A percentile compares a stretch with the other conserved stretches of the same genome.
Evolutionary conservation across 2,797 vertebrate genomes (phyloP).

Genomic region (Acropternis orthonyx): DNA sequence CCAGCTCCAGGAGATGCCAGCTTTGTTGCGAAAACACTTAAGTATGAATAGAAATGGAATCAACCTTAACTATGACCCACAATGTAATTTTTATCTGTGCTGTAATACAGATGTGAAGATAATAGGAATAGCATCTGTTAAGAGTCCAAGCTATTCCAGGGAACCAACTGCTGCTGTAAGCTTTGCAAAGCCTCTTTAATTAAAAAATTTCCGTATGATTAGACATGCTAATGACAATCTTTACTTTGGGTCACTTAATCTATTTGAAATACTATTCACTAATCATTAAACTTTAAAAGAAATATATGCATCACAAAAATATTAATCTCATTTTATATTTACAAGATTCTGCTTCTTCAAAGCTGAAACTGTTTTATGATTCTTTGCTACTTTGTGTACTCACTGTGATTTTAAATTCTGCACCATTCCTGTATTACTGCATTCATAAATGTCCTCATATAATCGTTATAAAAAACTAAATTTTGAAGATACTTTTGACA

Average conservation of each 20-base stretch:
- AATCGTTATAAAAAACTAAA: background rate
- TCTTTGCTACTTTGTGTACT: background rate
- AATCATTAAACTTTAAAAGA: slow-evolving; percentile 34
- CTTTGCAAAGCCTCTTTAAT: slow-evolving; percentile 55
- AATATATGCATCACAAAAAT: slow-evolving; percentile 17
- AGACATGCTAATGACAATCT: slow-evolving; percentile 61
- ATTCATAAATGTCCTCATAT: background rate
- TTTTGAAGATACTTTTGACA: background rate
- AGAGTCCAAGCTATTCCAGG: slow-evolving; percentile 40
- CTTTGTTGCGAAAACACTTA: slow-evolving; percentile 41
- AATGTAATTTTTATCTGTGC: slow-evolving; percentile 50
- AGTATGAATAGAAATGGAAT: slow-evolving; percentile 55
- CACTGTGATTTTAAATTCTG: background rate
- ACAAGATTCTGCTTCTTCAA: background rate
- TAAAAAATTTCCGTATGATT: slow-evolving; percentile 69
- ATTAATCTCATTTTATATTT: slow-evolving; percentile 42
- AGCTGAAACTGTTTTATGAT: background rate
- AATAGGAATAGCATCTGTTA: slow-evolving; percentile 70
- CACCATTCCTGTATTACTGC: background rate
- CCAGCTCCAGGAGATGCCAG: slow-evolving; percentile 27
- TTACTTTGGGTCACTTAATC: slow-evolving; percentile 57
- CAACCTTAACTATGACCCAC: slow-evolving; percentile 38
- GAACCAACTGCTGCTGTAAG: slow-evolving; percentile 48
- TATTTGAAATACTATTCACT: slow-evolving; percentile 52
- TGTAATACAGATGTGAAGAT: slow-evolving; percentile 67